Conservation (phyloP, 2,113 vertebrate species). For the Astatotilapia flaviijosephi region DNA sequence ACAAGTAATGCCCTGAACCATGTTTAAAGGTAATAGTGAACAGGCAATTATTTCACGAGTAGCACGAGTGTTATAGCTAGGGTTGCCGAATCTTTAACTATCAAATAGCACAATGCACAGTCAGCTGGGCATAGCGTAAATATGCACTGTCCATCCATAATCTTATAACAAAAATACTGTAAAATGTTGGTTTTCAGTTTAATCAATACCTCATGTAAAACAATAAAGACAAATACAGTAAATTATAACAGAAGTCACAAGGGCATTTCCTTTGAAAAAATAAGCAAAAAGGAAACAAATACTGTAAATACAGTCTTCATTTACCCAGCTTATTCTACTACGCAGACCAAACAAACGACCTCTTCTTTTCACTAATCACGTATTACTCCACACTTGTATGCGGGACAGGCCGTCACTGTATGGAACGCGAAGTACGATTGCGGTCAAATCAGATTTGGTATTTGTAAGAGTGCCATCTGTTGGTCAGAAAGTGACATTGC, state of each 20-base stretch:
- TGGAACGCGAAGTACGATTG: neutral
- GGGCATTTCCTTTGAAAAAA: neutral
- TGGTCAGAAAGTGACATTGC: neutral
- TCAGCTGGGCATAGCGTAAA: neutral
- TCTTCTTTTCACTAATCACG: neutral
- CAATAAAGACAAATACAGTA: neutral
- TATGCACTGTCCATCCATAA: neutral
- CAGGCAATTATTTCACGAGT: neutral
- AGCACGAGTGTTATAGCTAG: neutral
- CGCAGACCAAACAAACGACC: neutral
- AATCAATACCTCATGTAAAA: neutral
- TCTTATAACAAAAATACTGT: neutral
- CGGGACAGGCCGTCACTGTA: neutral
- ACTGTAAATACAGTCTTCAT: neutral
- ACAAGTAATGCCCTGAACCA: neutral
- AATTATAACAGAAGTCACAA: neutral
- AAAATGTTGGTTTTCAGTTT: neutral
- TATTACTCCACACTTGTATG: neutral
- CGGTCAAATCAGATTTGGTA: neutral
- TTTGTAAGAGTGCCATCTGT: neutral
- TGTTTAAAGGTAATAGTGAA: neutral
- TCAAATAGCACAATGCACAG: neutral
- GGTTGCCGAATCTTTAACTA: neutral
- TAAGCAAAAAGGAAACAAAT: neutral
- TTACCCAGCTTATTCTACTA: neutral